Evolutionary conservation across 1,140 invertebrate genomes (phyloP).

Genomic region (Hormaphis cornu): DNA sequence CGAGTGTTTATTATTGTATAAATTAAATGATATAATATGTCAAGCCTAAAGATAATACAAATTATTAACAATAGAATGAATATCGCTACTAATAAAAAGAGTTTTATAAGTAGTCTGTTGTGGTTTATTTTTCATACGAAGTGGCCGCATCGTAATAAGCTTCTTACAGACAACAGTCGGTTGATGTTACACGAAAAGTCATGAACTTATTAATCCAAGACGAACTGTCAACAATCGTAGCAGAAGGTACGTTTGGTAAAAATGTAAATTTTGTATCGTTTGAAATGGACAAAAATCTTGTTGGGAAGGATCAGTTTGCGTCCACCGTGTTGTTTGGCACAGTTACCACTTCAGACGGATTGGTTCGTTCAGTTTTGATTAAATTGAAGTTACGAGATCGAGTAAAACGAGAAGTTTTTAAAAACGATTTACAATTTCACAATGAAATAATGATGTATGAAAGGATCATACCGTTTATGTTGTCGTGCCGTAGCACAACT

Average conservation of each 20-base stretch:
- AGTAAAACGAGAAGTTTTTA: background rate
- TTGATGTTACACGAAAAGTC: background rate
- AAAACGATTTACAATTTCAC: background rate
- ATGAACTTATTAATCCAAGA: background rate
- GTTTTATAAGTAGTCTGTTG: too few species aligned
- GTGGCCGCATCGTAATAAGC: too few species aligned
- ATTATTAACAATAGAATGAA: too few species aligned
- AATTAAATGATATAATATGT: too few species aligned
- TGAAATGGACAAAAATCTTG: background rate
- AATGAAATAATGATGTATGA: conserved; percentile 30
- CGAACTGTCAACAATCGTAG: background rate
- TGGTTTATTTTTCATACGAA: too few species aligned
- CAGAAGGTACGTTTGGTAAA: background rate
- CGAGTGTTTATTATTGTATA: too few species aligned
- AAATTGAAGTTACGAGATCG: background rate
- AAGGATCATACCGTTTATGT: background rate
- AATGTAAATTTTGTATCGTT: background rate
- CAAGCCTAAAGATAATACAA: too few species aligned
- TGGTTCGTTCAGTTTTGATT: background rate
- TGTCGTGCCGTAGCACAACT: background rate
- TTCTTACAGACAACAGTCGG: too few species aligned
- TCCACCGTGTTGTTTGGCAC: conserved; percentile 17
- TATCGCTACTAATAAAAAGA: too few species aligned
- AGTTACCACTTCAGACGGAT: background rate
- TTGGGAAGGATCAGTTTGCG: background rate